A percentile compares a stretch with the other conserved stretches of the same genome.
These are phyloP conservation scores for Alca torda DNA, from an alignment of 2,797 vertebrate species.

Conservation along the genomic window DNA sequence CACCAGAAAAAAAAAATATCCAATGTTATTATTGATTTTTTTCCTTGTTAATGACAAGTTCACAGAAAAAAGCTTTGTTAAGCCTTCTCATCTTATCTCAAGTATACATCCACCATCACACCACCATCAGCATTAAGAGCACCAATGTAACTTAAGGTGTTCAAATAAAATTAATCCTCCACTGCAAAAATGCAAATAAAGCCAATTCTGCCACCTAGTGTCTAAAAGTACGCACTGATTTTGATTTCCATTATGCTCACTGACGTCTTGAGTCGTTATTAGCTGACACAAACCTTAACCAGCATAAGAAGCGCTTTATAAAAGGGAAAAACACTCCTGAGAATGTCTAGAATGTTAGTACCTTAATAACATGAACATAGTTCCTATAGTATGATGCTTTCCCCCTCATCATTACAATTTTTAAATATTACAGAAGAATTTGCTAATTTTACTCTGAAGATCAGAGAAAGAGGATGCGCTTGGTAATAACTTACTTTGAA, in stretches of 20 bases:
- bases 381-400: background rate
- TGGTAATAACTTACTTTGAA: conserved; percentile 82
- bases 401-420: background rate
- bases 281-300: background rate
- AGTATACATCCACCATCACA: no score
- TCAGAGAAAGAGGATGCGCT: background rate
- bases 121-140: background rate
- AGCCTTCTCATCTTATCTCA: background rate
- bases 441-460: background rate
- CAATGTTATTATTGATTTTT: background rate
- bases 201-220: background rate
- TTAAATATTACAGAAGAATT: background rate
- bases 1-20: background rate
- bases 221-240: background rate
- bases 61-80: background rate
- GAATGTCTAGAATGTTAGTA: background rate
- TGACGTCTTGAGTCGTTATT: background rate
- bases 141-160: background rate
- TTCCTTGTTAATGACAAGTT: background rate
- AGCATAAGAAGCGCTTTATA: background rate
- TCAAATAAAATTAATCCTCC: background rate
- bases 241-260: background rate
- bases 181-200: background rate
- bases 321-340: background rate
- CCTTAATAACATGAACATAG: background rate